Base-by-base conservation (phyloP, 64 coral and sea anemone species). In the Dendronephthya gigantea region DNA sequence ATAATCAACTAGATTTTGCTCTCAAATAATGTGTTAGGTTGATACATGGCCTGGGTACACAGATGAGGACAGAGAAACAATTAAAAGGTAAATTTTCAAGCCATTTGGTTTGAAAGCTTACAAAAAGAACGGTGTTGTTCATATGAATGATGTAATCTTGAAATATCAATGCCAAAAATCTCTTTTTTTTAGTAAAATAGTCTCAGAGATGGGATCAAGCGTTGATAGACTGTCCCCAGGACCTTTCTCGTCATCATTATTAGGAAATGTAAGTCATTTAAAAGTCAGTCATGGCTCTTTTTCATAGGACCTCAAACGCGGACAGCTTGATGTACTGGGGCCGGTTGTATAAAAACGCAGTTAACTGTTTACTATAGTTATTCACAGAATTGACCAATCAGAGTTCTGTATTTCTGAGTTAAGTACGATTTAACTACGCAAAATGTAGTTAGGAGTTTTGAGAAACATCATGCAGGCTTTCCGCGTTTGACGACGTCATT, bases 41-140 rank as follows among this genome's bases (percentile, higher is more conserved):
- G 90, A 96, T 28, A 89, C 94, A 37, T 96, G 94, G 94, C 94
- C 91, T 82, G 85, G 58, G 38, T 96, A 96, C 52, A 96, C 72
- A 12, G 72, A 79, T 34, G 72, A 79, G 28, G 72, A 79, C 28
- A 79, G 72, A 34, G 72, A 79, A 33, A 3, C 32, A 36, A 79
- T 79, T 8, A 79, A 79, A 79, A 79, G 13, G 72, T 79, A 12
- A 36, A 29, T 15, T 28, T 33, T 29, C n/a, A n/a, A n/a, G 19
- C 17, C 33, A 4, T 39, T 62, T 62, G 25, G 23, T 52, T 52
- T 52, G 1, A 52, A 22, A 52, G 1, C 23, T 52, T 52, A 16
- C 23, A 22, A 52, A 52, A 52, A 52, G 23, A 52, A 52, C 13
- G 13, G 1, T 52, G 50, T 22, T 52, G 1, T 52, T 1, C 50